Evolutionary conservation across 2,113 vertebrate species (phyloP).

Genomic region (Pygoscelis antarcticus): DNA sequence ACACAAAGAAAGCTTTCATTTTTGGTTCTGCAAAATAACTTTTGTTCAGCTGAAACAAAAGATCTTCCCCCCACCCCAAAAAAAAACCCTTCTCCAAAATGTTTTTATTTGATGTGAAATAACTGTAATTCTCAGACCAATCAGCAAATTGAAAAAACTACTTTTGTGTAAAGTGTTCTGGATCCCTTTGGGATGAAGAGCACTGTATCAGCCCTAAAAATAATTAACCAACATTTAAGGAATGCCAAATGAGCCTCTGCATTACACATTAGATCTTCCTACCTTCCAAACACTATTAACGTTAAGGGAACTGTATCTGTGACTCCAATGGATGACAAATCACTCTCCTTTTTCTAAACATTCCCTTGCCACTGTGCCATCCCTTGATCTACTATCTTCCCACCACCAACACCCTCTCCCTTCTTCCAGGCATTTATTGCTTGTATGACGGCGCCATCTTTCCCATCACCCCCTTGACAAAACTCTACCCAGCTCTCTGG

Average conservation of each 20-base stretch:
- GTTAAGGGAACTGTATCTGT: not conserved
- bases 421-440: not conserved
- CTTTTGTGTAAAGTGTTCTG: not conserved
- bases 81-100: not conserved
- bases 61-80: not conserved
- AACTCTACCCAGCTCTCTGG: not conserved
- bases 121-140: not conserved
- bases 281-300: not conserved
- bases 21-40: not conserved
- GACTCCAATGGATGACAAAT: not conserved
- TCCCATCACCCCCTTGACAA: not conserved
- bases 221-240: slow-evolving; percentile 14
- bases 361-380: not conserved
- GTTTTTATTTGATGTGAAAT: not conserved
- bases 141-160: not conserved
- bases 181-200: not conserved
- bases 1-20: not conserved
- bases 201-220: not conserved
- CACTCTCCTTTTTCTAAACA: not conserved
- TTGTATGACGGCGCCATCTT: not conserved
- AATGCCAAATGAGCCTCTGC: not conserved
- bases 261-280: not conserved
- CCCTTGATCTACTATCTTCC: not conserved
- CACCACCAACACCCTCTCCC: not conserved
- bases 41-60: not conserved